phyloP scores from a whole-genome alignment of 2,113 vertebrate genomes.

The Macaca fascicularis region T2T-MFA8v1.1 NC_088379.1:75402001-75402500 shows the following conservation, averaged over 20 bases:
- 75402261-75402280: not conserved
- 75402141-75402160: not conserved
- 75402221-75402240: not conserved
- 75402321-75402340: too few species aligned
- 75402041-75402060: not conserved
- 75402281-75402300: not conserved
- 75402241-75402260: not conserved
- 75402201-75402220: too few species aligned
- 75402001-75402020: not conserved
- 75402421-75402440: not conserved
- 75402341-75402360: not conserved
- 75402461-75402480: not conserved
- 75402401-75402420: not conserved
- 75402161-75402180: not conserved
- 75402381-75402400: not conserved
- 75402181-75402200: not conserved
- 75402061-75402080: not conserved
- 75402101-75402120: not conserved
- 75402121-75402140: not conserved
- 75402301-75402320: not conserved
- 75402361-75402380: not conserved
- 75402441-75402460: not conserved
- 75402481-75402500: not conserved
- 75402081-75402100: not conserved
- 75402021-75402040: not conserved